A percentile compares a stretch with the other conserved stretches of the same genome.
Evolutionary conservation across 2,888 invertebrate species (phyloP).

Genomic region (Mimas tiliae): DNA sequence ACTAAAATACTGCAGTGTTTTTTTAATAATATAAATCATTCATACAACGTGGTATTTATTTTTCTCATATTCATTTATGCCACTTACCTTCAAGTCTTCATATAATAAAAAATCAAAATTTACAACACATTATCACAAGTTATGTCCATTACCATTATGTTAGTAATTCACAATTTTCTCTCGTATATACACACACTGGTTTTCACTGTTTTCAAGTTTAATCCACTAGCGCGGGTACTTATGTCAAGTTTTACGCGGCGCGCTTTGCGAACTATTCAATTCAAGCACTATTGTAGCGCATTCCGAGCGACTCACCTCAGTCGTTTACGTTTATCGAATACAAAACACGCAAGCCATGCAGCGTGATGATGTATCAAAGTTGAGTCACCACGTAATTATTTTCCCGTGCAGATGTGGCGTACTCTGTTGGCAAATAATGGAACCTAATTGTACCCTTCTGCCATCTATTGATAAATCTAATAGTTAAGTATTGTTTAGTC

Average conservation of each 20-base stretch:
- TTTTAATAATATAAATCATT: background rate
- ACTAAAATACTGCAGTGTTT: too few species aligned
- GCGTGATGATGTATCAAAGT: conserved; percentile 37
- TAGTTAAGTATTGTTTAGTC: background rate
- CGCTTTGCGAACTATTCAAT: conserved; percentile 61
- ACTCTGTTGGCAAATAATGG: conserved; percentile 48
- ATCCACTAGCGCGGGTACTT: conserved; percentile 60
- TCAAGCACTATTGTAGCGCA: conserved; percentile 64
- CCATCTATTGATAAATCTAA: conserved; percentile 38
- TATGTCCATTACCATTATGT: conserved; percentile 59
- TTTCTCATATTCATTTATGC: background rate
- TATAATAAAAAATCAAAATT: conserved; percentile 47
- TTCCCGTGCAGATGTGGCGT: conserved; percentile 33
- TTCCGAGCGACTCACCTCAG: conserved; percentile 65
- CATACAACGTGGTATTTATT: conserved; percentile 22
- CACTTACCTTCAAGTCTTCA: conserved; percentile 59
- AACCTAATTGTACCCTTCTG: conserved; percentile 28
- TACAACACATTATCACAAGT: conserved; percentile 58
- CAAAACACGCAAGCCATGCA: conserved; percentile 55
- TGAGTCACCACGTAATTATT: conserved; percentile 40
- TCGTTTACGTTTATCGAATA: conserved; percentile 74
- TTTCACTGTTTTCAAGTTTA: conserved; percentile 68
- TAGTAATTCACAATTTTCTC: conserved; percentile 68
- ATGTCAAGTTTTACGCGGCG: conserved; percentile 68
- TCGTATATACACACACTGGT: conserved; percentile 49